Conservation (phyloP, 2,888 invertebrate genomes). For the Drosophila neonasuta region DNA sequence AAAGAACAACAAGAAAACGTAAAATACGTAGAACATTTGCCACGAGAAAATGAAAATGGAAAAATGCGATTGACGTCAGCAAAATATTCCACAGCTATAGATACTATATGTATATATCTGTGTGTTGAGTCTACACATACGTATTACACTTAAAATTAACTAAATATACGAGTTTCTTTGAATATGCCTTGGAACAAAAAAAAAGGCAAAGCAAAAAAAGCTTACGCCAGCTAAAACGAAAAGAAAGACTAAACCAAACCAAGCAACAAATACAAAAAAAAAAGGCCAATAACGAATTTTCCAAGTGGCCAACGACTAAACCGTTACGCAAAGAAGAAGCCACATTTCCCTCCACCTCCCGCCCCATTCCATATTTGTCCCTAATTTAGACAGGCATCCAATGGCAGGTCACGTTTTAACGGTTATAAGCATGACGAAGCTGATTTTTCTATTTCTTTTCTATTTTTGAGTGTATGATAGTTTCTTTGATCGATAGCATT, state of each 20-base stretch:
- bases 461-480: neutral
- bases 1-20: slow-evolving; percentile 29
- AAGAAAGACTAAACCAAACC: slow-evolving; percentile 18
- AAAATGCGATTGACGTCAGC: slow-evolving; percentile 76
- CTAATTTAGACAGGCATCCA: slow-evolving; percentile 34
- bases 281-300: slow-evolving; percentile 60
- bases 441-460: neutral
- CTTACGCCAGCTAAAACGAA: slow-evolving; percentile 58
- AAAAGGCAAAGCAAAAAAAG: slow-evolving; percentile 23
- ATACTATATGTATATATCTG: slow-evolving; percentile 28
- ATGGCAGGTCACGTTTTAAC: slow-evolving; percentile 67
- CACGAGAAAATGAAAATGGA: slow-evolving; percentile 72
- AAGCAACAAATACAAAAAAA: slow-evolving; percentile 21
- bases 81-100: slow-evolving; percentile 70
- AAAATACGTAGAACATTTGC: slow-evolving; percentile 54
- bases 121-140: slow-evolving; percentile 20
- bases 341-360: slow-evolving; percentile 9
- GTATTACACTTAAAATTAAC: slow-evolving; percentile 71
- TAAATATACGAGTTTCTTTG: slow-evolving; percentile 55
- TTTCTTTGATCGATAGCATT: slow-evolving; percentile 26
- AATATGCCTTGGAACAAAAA: slow-evolving; percentile 48
- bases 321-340: slow-evolving; percentile 58
- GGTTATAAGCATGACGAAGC: slow-evolving; percentile 27
- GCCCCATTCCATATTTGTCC: slow-evolving; percentile 2
- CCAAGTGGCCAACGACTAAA: slow-evolving; percentile 31